Evolutionary conservation across 2,797 vertebrate genomes (phyloP).

Genomic region (Platyrinchus mystaceus): DNA sequence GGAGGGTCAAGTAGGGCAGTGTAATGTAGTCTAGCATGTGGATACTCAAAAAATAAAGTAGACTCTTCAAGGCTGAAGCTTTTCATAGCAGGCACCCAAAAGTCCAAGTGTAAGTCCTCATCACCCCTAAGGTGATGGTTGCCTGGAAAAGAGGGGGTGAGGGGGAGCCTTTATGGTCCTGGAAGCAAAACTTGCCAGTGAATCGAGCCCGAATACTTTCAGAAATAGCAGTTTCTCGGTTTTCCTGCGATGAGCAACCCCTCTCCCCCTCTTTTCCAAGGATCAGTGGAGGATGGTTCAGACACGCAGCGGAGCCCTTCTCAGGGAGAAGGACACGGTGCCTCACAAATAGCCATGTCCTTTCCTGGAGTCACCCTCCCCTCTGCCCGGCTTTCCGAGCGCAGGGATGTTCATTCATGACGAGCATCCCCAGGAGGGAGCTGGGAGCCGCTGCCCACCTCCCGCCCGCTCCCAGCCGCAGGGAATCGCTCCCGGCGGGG

Average conservation of each 20-base stretch:
- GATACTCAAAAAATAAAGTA: background rate
- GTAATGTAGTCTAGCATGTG: accelerated
- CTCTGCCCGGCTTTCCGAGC: background rate
- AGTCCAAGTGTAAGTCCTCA: accelerated
- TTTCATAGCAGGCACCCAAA: background rate
- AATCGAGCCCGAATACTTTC: background rate
- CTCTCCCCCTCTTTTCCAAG: background rate
- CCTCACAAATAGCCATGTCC: accelerated
- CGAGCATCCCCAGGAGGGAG: background rate
- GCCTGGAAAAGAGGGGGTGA: background rate
- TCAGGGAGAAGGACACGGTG: background rate
- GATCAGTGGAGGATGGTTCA: accelerated
- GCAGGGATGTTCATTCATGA: accelerated
- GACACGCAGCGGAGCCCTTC: background rate
- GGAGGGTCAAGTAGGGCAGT: background rate
- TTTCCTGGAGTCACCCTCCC: background rate
- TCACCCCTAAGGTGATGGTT: background rate
- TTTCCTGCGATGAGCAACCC: background rate
- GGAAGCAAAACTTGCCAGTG: background rate
- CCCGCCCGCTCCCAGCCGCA: background rate
- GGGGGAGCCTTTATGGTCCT: background rate
- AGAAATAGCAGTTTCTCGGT: background rate
- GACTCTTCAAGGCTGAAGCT: background rate
- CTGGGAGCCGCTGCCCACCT: background rate
- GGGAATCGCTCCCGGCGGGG: background rate